Evolutionary conservation across 2,797 vertebrate genomes (phyloP).

Genomic region (Propithecus deckenii): DNA sequence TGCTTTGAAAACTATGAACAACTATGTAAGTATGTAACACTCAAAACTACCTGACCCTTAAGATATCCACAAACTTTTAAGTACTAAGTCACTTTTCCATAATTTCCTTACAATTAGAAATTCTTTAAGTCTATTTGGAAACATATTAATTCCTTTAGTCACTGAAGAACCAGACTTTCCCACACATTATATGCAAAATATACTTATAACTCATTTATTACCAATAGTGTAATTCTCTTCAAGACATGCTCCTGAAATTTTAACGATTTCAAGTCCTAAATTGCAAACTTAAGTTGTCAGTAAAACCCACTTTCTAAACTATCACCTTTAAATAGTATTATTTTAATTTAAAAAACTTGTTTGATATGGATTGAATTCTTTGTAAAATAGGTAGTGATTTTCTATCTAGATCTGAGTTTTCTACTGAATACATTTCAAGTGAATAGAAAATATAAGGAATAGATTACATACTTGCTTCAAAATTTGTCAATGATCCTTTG

Average conservation of each 20-base stretch:
- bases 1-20: background rate
- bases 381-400: background rate
- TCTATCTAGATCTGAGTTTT: conserved; percentile 26
- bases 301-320: background rate
- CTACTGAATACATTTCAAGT: background rate
- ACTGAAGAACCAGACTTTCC: background rate
- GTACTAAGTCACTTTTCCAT: background rate
- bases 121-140: background rate
- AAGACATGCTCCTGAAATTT: background rate
- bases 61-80: background rate
- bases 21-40: background rate
- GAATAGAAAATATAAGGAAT: background rate
- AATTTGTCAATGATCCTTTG: background rate
- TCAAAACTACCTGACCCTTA: background rate
- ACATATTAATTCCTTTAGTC: background rate
- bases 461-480: background rate
- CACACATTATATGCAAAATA: background rate
- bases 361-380: background rate
- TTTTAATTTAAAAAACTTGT: background rate
- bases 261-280: background rate
- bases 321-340: background rate
- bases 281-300: background rate
- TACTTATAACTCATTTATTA: background rate
- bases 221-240: background rate
- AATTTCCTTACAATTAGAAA: background rate